Evolutionary conservation across 2,888 invertebrate genomes (phyloP).

Genomic region (Teleiodes luculella): DNA sequence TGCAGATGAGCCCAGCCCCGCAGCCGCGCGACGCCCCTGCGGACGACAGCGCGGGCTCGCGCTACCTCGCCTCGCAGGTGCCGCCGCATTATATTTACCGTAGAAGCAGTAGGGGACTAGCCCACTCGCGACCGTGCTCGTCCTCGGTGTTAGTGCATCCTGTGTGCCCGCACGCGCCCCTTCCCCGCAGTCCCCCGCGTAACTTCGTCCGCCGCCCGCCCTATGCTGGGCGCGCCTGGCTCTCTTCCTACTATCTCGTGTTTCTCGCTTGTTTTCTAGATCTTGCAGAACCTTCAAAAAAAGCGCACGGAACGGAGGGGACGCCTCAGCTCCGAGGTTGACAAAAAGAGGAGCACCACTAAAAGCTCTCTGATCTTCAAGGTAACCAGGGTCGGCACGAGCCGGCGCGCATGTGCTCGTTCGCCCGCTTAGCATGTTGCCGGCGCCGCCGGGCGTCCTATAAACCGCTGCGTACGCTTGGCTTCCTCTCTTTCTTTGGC

Average conservation of each 20-base stretch:
- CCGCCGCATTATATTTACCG: slow-evolving; percentile 51
- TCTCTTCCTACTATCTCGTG: slow-evolving; percentile 89
- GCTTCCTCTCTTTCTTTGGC: slow-evolving; percentile 72
- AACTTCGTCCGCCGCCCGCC: slow-evolving; percentile 55
- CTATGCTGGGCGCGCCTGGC: slow-evolving; percentile 71
- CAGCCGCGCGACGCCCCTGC: slow-evolving; percentile 68
- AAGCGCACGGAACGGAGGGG: slow-evolving; percentile 98
- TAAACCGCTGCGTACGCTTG: slow-evolving; percentile 73
- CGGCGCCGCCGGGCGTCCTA: slow-evolving; percentile 71
- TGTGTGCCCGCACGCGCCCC: slow-evolving; percentile 40
- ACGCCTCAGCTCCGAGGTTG: slow-evolving; percentile 95
- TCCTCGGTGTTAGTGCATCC: slow-evolving; percentile 67
- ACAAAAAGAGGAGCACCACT: slow-evolving; percentile 95
- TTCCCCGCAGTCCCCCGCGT: slow-evolving; percentile 52
- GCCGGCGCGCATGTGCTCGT: slow-evolving; percentile 78
- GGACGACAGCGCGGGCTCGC: slow-evolving; percentile 63
- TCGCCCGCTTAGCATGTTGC: slow-evolving; percentile 77
- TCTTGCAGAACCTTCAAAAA: slow-evolving; percentile 99
- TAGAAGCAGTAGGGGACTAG: slow-evolving; percentile 63
- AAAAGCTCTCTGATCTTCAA: slow-evolving; percentile 99
- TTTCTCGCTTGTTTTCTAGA: slow-evolving; percentile 96
- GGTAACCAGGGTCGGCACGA: slow-evolving; percentile 88
- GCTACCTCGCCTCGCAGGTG: slow-evolving; percentile 74
- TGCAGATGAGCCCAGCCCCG: slow-evolving; percentile 76
- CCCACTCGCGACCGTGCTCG: slow-evolving; percentile 41